Base-by-base conservation (phyloP, 2,113 vertebrate species). In the Zosterops pallidus region DNA sequence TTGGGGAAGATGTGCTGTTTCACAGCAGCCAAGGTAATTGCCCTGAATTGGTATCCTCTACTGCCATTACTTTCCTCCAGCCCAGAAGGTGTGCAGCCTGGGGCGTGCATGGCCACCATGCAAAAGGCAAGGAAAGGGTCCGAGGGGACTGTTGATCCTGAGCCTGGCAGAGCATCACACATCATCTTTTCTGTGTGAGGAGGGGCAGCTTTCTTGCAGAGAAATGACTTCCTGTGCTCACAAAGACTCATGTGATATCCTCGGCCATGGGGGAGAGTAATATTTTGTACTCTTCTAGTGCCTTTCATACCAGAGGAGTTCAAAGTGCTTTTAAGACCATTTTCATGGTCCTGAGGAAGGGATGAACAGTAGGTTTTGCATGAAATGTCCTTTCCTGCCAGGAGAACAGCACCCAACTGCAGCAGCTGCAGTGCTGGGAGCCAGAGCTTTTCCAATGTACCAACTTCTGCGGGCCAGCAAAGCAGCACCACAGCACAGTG, bases 21-120 rank as follows among this genome's bases (percentile, higher is more conserved):
- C 11, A 74, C 46, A 39, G 53, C 28, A 74, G 67, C 22, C 37
- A 8, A 37, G 24, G 35, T 52, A 16, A 33, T 64, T 57, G 29
- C 28, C 37, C 49, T 64, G 18, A 49, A 16, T 1, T 56, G 33
- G 9, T 79, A 25, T 56, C 55, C 18, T 72, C 18, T 91, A 7
- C 6, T 79, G 12, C 9, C 39, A 22, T 63, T 71, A 71, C 24
- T 79, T 63, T 75, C 19, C 39, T 71, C 44, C 72, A 46, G 5
- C n/a, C 17, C 28, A 29, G 28, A 22, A 59, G 31, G 5, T 28
- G 35, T 50, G 42, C 82, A 68, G 44, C 57, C 57, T 57, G 49
- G 22, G 20, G 6, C 0, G 0, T 52, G 21, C 41, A 3, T 44
- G 60, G 26, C 31, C 24, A 3, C 2, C 9, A 25, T 23, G 39